These are phyloP conservation scores for Bos javanicus DNA, from an alignment of 2,113 vertebrate species.

Conservation along the genomic window DNA sequence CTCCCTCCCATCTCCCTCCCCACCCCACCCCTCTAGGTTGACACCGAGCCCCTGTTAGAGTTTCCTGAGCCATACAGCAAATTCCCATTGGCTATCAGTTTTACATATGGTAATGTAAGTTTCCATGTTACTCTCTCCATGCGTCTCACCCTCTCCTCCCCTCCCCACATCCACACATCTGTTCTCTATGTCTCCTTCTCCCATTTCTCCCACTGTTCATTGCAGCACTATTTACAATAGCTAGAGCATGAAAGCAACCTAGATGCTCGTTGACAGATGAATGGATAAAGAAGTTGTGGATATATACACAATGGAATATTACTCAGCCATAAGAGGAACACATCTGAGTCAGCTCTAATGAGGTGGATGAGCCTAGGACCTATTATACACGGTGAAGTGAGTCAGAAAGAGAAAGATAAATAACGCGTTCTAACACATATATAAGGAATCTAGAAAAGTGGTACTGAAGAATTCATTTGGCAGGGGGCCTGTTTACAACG, in stretches of 20 bases:
- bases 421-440: not conserved
- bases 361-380: not conserved
- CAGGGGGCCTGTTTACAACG: not conserved
- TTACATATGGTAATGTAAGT: not conserved
- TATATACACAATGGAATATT: not conserved
- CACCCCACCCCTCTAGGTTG: not conserved
- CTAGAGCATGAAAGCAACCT: not conserved
- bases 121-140: not conserved
- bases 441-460: not conserved
- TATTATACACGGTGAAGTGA: not conserved
- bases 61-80: not conserved
- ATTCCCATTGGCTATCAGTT: fast-evolving
- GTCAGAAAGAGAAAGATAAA: not conserved
- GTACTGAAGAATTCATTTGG: not conserved
- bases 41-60: not conserved
- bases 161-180: not conserved
- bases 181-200: not conserved
- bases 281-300: not conserved
- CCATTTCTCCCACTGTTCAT: not conserved
- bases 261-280: not conserved
- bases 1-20: not conserved
- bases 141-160: not conserved
- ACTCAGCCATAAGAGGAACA: not conserved
- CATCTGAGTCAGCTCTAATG: not conserved
- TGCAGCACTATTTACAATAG: not conserved